Conservation (phyloP, 2,797 vertebrate genomes). For the Sitta carolinensis region DNA sequence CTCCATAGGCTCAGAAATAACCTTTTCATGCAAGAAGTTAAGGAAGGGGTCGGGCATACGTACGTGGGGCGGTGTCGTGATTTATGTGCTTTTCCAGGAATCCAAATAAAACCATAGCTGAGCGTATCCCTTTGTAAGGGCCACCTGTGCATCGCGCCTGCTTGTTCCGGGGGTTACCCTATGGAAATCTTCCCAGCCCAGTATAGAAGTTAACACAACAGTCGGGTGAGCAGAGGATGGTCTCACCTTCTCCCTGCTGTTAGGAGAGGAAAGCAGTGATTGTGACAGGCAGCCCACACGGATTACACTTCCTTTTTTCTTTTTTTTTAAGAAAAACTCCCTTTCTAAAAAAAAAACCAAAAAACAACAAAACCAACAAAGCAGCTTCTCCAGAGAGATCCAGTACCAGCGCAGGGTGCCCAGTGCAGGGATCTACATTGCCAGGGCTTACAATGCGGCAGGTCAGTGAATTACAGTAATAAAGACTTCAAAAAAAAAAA, state of each 20-base stretch:
- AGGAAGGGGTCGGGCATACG: not conserved
- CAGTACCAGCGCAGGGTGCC: not conserved
- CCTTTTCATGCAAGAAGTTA: not conserved
- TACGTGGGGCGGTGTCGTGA: not conserved
- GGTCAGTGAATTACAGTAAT: slow-evolving; percentile 57
- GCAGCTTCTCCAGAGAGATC: not conserved
- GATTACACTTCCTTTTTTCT: not conserved
- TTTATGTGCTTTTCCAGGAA: slow-evolving; percentile 50
- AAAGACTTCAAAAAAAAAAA: not conserved
- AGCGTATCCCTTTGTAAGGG: not conserved
- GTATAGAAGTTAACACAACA: slow-evolving; percentile 26
- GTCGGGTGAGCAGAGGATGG: slow-evolving; percentile 38
- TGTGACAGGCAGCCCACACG: slow-evolving; percentile 48
- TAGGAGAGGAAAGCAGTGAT: slow-evolving; percentile 33
- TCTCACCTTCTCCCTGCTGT: slow-evolving; percentile 53
- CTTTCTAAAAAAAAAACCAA: not conserved
- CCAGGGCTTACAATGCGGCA: slow-evolving; percentile 38
- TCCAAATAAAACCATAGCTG: not conserved
- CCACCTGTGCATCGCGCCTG: slow-evolving; percentile 25
- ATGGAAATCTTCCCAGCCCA: slow-evolving; percentile 25
- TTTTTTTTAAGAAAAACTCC: not conserved
- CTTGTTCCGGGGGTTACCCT: slow-evolving; percentile 17
- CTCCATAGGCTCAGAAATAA: slow-evolving; percentile 1
- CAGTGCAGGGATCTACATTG: slow-evolving; percentile 21
- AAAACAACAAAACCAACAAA: not conserved